Base-by-base conservation (phyloP, 2,888 invertebrate species). In the Anthophora plumipes region DNA sequence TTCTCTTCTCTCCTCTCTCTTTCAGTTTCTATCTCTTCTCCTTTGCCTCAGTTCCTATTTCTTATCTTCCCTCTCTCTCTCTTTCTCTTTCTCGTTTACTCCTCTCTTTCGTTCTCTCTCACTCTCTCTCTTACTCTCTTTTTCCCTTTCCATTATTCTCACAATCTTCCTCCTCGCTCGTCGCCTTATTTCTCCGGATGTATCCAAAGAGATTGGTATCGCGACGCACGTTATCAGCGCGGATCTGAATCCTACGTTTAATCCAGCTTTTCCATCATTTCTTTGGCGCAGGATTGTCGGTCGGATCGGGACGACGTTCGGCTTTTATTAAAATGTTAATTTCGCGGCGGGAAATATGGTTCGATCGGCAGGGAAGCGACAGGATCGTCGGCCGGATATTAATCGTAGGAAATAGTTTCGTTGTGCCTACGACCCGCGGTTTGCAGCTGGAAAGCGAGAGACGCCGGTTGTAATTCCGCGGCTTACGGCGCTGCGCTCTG, bases 261-360 rank as follows among this genome's bases (percentile, higher is more conserved):
- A 78, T 78, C 68, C 77, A 17, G 68, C 63, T 79, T 68, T 79
- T 77, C 70, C 79, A 61, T 79, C 77, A 50, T 77, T 70, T 70
- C 72, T 66, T 77, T 66, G 46, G 31, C 39, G 14, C n/a, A 12
- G 54, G 37, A 68, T 60, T 43, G 74, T 41, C 39, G 39, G 41
- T 14, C 7, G 22, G 41, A 52, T 39, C 48, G 55, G 31, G 2
- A 11, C 25, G 52, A 6, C 43, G 57, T 39, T 52, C 59, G 52
- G 75, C 57, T 63, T 60, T 79, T 55, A 70, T 66, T 76, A 77
- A 77, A 79, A 77, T 79, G 79, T 79, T 79, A 77, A 79, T 79
- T 70, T 48, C 59, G 46, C 39, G 39, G 67, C 61, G 50, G 60
- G 64, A 55, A 39, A 60, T 59, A 48, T 6, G 66, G 61, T 14